phyloP scores from a whole-genome alignment of 2,888 invertebrate species.

The Leptinotarsa haldemani region DNA sequence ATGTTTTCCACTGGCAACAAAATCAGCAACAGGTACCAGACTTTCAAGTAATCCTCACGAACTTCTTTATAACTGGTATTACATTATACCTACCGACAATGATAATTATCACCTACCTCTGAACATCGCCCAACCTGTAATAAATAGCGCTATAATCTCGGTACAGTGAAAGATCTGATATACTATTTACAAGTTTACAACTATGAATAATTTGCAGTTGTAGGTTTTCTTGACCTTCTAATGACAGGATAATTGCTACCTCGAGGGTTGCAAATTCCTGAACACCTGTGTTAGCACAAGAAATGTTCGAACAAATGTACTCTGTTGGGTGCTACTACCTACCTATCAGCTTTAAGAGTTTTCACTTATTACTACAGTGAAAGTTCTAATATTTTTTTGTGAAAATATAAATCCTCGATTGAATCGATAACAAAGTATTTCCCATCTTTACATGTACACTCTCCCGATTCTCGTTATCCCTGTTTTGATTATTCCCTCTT shows the following conservation, averaged over 20 bases:
- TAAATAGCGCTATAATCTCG: conserved; percentile 9
- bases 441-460: too few species aligned
- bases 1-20: background rate
- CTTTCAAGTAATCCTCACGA: background rate
- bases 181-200: conserved; percentile 1
- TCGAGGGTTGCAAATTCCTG: background rate
- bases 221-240: conserved; percentile 4
- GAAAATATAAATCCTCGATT: too few species aligned
- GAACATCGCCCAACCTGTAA: background rate
- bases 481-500: too few species aligned
- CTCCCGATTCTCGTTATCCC: too few species aligned
- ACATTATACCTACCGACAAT: background rate
- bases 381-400: too few species aligned
- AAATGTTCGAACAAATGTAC: too few species aligned
- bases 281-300: too few species aligned
- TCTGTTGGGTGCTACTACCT: too few species aligned
- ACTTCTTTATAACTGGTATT: background rate
- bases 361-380: too few species aligned
- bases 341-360: too few species aligned
- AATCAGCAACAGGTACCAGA: background rate
- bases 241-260: conserved; percentile 4
- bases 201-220: conserved; percentile 4
- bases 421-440: too few species aligned
- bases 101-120: background rate
- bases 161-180: background rate